These are phyloP conservation scores for Distichodus sexfasciatus DNA, from an alignment of 2,797 vertebrate genomes.

Conservation along the genomic window DNA sequence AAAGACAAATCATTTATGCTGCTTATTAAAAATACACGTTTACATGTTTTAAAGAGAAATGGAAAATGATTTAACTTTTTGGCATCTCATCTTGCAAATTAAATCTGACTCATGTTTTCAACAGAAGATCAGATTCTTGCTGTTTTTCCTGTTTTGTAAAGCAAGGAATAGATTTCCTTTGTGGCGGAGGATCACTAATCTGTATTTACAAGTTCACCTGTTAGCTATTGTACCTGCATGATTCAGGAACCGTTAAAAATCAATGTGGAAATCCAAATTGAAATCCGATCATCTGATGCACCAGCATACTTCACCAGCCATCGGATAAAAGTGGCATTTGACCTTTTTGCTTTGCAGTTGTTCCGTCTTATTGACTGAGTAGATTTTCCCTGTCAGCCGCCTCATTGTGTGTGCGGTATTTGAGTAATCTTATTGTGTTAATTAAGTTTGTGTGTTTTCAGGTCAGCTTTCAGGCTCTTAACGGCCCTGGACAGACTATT, in stretches of 20 bases:
- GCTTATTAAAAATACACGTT: no score
- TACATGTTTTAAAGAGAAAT: no score
- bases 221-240: constrained; percentile 21
- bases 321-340: constrained; percentile 33
- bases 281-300: constrained; percentile 24
- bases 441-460: constrained; percentile 38
- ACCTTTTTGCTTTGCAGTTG: constrained; percentile 28
- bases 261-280: constrained; percentile 5
- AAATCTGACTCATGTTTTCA: no score
- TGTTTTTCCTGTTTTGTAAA: no score
- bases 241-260: constrained; percentile 36
- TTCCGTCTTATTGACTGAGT: constrained; percentile 32
- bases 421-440: constrained; percentile 41
- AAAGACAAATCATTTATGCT: no score
- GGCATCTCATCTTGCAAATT: no score
- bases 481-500: constrained; percentile 25
- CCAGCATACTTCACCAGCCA: constrained; percentile 2
- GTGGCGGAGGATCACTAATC: neutral
- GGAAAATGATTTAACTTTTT: no score
- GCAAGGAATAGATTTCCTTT: no score
- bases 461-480: constrained; percentile 41
- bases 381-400: constrained; percentile 29
- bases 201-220: neutral
- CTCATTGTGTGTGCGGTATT: constrained; percentile 26
- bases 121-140: no score